Conservation (phyloP, 2,888 invertebrate species). For the Sarcophaga rosellei region DNA sequence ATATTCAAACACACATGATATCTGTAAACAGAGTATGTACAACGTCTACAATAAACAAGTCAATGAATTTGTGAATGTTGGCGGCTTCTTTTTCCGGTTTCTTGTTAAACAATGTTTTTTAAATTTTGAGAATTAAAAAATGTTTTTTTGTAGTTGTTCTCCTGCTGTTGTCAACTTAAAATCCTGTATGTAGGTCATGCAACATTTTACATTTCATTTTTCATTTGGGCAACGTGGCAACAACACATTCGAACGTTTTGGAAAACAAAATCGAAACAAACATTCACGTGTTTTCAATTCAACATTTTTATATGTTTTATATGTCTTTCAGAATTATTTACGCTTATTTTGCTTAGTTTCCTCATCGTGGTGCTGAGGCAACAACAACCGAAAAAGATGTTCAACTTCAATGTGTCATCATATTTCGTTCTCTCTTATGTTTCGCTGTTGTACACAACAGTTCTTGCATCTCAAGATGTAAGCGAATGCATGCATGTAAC, state of each 20-base stretch:
- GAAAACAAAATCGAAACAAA: not conserved
- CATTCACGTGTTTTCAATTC: slow-evolving; percentile 41
- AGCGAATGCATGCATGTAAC: not conserved
- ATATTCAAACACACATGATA: not conserved
- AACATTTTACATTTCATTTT: slow-evolving; percentile 39
- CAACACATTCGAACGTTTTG: not conserved
- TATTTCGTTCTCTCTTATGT: slow-evolving; percentile 1
- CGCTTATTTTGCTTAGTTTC: slow-evolving; percentile 34
- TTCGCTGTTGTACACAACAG: not conserved
- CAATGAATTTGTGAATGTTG: slow-evolving; percentile 42
- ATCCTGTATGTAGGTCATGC: slow-evolving; percentile 61
- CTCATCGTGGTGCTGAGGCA: slow-evolving; percentile 33
- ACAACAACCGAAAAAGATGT: slow-evolving; percentile 47
- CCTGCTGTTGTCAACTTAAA: slow-evolving; percentile 1
- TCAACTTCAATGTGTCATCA: slow-evolving; percentile 59
- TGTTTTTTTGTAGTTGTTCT: slow-evolving; percentile 9
- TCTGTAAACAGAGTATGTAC: not conserved
- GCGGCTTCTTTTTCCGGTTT: slow-evolving; percentile 51
- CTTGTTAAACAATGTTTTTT: slow-evolving; percentile 23
- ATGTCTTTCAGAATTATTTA: slow-evolving; percentile 33
- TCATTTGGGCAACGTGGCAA: slow-evolving; percentile 7
- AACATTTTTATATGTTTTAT: slow-evolving; percentile 9
- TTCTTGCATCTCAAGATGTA: slow-evolving; percentile 12
- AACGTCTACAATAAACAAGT: not conserved
- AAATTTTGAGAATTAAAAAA: not conserved